phyloP scores from a whole-genome alignment of 2,797 vertebrate genomes.

The Gallirallus australis region DNA sequence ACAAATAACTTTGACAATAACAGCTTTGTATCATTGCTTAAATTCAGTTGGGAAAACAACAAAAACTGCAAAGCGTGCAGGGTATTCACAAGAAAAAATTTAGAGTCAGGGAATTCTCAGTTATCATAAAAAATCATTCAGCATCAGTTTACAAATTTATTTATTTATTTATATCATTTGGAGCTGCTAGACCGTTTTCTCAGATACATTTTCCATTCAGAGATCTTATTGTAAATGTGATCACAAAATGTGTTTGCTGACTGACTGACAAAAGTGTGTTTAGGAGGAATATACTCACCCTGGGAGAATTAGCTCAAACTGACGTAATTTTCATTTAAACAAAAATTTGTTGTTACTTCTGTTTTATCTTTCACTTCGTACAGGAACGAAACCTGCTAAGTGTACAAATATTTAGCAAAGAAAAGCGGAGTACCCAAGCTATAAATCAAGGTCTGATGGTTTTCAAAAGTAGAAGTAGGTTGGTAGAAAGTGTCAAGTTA shows the following conservation, averaged over 20 bases:
- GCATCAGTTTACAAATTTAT: not conserved
- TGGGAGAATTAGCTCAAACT: not conserved
- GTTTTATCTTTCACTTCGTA: not conserved
- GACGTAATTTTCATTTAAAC: not conserved
- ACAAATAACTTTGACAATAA: not conserved
- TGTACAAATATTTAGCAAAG: not conserved
- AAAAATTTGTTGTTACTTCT: not conserved
- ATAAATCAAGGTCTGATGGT: not conserved
- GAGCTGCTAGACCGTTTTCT: not conserved
- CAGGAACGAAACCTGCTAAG: not conserved
- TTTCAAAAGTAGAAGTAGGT: not conserved
- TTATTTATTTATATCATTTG: not conserved
- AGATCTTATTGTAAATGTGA: not conserved
- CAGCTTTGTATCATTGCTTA: not conserved
- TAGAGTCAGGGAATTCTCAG: not conserved
- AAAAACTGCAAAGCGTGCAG: not conserved
- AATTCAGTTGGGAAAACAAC: not conserved
- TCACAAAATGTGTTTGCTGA: not conserved
- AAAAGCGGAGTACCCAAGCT: not conserved
- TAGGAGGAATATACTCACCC: not conserved
- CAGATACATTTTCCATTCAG: not conserved
- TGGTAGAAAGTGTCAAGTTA: not conserved
- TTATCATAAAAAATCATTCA: not conserved
- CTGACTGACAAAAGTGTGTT: not conserved
- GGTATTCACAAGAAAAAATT: not conserved